Evolutionary conservation across 2,797 vertebrate genomes (phyloP).

Genomic region (Arnoldichthys spilopterus): DNA sequence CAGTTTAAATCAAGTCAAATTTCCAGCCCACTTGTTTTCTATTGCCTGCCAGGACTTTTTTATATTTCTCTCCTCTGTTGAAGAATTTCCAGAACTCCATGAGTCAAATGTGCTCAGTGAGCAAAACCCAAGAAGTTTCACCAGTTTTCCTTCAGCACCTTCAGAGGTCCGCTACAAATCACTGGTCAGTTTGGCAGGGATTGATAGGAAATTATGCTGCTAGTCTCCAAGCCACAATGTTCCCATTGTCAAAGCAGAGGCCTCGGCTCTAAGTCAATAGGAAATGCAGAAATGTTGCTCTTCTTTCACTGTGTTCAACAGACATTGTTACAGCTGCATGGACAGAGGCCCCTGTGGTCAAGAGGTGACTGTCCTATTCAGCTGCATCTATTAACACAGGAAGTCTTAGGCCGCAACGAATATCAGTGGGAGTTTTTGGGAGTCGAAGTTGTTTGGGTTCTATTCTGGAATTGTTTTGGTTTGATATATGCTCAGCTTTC

Average conservation of each 20-base stretch:
- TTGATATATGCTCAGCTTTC: slow-evolving; percentile 38
- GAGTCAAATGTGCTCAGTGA: slow-evolving; percentile 2
- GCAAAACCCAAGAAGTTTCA: neutral
- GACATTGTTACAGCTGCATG: slow-evolving; percentile 53
- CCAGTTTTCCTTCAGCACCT: slow-evolving; percentile 5
- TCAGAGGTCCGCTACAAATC: slow-evolving; percentile 14
- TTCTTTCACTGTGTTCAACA: slow-evolving; percentile 11
- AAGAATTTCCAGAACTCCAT: slow-evolving; percentile 15
- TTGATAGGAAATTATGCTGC: slow-evolving; percentile 21
- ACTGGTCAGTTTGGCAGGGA: neutral
- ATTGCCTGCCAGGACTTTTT: slow-evolving; percentile 1
- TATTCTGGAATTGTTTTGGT: slow-evolving; percentile 43
- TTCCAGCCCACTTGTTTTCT: slow-evolving; percentile 5
- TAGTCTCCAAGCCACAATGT: neutral
- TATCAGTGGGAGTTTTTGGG: slow-evolving; percentile 34
- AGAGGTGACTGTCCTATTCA: slow-evolving; percentile 58
- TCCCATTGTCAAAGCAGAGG: slow-evolving; percentile 19
- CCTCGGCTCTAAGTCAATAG: slow-evolving; percentile 22
- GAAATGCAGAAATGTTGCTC: slow-evolving; percentile 13
- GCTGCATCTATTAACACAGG: slow-evolving; percentile 64
- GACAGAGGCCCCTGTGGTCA: slow-evolving; percentile 45
- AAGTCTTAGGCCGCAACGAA: slow-evolving; percentile 44
- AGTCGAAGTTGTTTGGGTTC: slow-evolving; percentile 31
- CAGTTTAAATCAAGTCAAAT: slow-evolving; percentile 26
- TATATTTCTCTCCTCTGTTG: neutral